Evolutionary conservation across 2,113 vertebrate species (phyloP).

Genomic region (Hipposideros armiger): DNA sequence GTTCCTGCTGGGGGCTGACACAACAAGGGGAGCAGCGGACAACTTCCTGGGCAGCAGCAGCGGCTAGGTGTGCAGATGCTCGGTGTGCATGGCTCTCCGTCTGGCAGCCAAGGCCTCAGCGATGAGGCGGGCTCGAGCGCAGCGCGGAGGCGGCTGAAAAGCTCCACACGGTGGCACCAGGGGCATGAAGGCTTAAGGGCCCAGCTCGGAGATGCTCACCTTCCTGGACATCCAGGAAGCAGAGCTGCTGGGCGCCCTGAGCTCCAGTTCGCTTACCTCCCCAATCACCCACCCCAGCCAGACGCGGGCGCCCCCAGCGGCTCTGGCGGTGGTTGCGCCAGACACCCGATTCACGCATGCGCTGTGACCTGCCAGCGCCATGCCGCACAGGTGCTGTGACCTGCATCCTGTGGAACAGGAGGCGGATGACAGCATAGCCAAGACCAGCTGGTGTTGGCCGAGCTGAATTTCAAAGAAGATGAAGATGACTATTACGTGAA

Average conservation of each 20-base stretch:
- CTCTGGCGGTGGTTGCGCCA: slow-evolving; percentile 72
- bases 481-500: slow-evolving; percentile 96
- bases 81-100: neutral
- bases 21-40: neutral
- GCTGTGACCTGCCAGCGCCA: neutral
- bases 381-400: slow-evolving; percentile 90
- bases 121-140: neutral
- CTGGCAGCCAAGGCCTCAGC: slow-evolving; percentile 47
- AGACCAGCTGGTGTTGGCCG: slow-evolving; percentile 94
- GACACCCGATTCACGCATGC: accelerated
- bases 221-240: slow-evolving; percentile 94
- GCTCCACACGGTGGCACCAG: slow-evolving; percentile 78
- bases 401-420: slow-evolving; percentile 92
- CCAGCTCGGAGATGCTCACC: slow-evolving; percentile 94
- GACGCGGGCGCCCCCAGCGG: slow-evolving; percentile 90
- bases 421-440: slow-evolving; percentile 92
- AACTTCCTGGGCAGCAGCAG: neutral
- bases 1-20: neutral
- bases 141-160: neutral
- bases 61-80: neutral
- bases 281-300: slow-evolving; percentile 93
- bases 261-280: slow-evolving; percentile 92
- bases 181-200: slow-evolving; percentile 94
- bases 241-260: slow-evolving; percentile 94
- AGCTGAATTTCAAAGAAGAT: slow-evolving; percentile 96